Evolutionary conservation across 2,888 invertebrate species (phyloP), one percentile per base, ranked within the genome.

Genomic region (Mermis nigrescens): DNA sequence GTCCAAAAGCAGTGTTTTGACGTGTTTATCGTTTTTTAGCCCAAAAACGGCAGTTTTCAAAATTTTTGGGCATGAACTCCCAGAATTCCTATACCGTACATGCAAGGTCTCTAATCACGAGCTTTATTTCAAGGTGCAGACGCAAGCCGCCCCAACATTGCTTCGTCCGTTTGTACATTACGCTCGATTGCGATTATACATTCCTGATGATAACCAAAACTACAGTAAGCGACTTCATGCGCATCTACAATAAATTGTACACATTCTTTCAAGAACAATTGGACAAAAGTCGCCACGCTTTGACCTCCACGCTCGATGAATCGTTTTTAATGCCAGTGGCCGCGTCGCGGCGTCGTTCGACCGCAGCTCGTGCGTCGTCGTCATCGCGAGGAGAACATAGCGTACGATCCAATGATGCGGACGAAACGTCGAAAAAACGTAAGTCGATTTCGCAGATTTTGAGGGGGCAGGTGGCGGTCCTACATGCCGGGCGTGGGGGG

Each of bases 211-310:
- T 98, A 72, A 89, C 88, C 2, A 86, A 90, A 74, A 90, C 90
- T 55, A 98, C 95, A 1, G 92, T 94, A 0, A 89, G 90, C 0
- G 95, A 98, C 77, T 78, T 98, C 61, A 78, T 92, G 55, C 95
- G 94, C 78, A 94, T 98, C 86, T 89, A 85, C 73, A 84, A 86
- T 64, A 94, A 94, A 72, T 79, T 98, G 38, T 90, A 91, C 68
- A 91, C 94, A 76, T 98, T 98, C 79, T 94, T 98, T 77, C 85
- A 87, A 63, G 92, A 92, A 74, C 94, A 95, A 77, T 90, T 94
- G 73, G 89, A 90, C 73, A 90, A 88, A 66, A 88, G 90, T 73
- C 80, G 51, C 4, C 24, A 26, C 26, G 22, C 45, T 24, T 57
- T 59, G 54, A 12, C 57, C 3, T 22, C 46, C n/a, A n/a, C n/a